Evolutionary conservation across 2,797 vertebrate genomes (phyloP).

Genomic region (Lutjanus argentimaculatus): DNA sequence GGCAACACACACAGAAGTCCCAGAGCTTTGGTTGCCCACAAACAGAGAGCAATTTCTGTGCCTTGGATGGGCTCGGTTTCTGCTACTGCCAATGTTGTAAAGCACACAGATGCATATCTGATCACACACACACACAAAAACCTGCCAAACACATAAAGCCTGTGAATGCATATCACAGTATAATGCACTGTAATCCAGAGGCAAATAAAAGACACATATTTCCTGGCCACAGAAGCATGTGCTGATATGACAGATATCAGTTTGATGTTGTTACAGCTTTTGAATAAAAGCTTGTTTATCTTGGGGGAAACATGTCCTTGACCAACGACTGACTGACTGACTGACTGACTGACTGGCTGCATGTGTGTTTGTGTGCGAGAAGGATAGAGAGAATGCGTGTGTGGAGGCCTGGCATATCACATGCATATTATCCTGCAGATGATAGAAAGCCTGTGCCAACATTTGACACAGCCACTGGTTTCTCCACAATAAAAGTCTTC

Average conservation of each 20-base stretch:
- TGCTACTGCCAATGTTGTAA: slow-evolving; percentile 49
- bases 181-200: slow-evolving; percentile 54
- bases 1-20: slow-evolving; percentile 29
- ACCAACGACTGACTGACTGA: slow-evolving; percentile 41
- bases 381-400: slow-evolving; percentile 27
- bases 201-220: slow-evolving; percentile 68
- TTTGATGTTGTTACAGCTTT: slow-evolving; percentile 61
- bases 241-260: slow-evolving; percentile 70
- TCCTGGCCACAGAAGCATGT: slow-evolving; percentile 38
- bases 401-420: slow-evolving; percentile 35
- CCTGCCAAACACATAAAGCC: slow-evolving; percentile 61
- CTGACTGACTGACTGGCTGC: slow-evolving; percentile 28
- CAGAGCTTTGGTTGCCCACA: slow-evolving; percentile 22
- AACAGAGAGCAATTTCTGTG: slow-evolving; percentile 44
- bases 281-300: slow-evolving; percentile 69
- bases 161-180: slow-evolving; percentile 55
- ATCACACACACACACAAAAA: slow-evolving; percentile 35
- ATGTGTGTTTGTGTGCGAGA: slow-evolving; percentile 23
- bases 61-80: slow-evolving; percentile 36
- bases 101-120: slow-evolving; percentile 63
- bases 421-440: slow-evolving; percentile 46
- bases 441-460: slow-evolving; percentile 59
- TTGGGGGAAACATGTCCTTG: slow-evolving; percentile 65
- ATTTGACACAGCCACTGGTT: slow-evolving; percentile 50
- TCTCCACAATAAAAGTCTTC: slow-evolving; percentile 58